phyloP scores from a whole-genome alignment of 2,797 vertebrate genomes.

The Adelosebastes latens region DNA sequence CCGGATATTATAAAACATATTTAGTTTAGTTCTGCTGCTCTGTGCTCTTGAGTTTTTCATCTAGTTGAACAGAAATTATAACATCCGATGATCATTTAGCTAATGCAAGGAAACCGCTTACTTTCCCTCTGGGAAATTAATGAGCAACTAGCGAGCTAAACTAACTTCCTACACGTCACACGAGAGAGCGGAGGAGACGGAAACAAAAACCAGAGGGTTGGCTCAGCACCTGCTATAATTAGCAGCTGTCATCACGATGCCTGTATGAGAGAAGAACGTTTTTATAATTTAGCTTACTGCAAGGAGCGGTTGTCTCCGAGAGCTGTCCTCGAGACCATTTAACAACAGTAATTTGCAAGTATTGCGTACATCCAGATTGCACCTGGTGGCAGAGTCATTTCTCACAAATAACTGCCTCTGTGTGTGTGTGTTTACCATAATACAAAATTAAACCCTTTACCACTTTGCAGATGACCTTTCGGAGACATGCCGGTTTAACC shows the following conservation, averaged over 20 bases:
- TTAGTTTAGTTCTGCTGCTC: constrained; percentile 6
- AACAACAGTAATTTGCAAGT: constrained; percentile 1
- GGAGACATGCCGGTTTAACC: background rate
- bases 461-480: background rate
- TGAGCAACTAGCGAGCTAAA: constrained; percentile 29
- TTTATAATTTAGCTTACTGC: constrained; percentile 20
- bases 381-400: background rate
- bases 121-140: constrained; percentile 62
- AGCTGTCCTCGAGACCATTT: background rate
- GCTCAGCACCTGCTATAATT: constrained; percentile 44
- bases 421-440: background rate
- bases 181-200: constrained; percentile 31
- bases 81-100: constrained; percentile 32
- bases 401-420: background rate
- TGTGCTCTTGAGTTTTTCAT: background rate
- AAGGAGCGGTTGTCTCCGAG: background rate
- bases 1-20: background rate
- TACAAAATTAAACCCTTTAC: background rate
- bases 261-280: constrained; percentile 6
- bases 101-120: constrained; percentile 22
- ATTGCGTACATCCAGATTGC: background rate
- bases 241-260: constrained; percentile 42
- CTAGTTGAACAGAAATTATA: constrained; percentile 19
- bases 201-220: constrained; percentile 43
- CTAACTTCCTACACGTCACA: constrained; percentile 33